Conservation (phyloP, 2,888 invertebrate genomes). For the Caenorhabditis zanzibari region DNA sequence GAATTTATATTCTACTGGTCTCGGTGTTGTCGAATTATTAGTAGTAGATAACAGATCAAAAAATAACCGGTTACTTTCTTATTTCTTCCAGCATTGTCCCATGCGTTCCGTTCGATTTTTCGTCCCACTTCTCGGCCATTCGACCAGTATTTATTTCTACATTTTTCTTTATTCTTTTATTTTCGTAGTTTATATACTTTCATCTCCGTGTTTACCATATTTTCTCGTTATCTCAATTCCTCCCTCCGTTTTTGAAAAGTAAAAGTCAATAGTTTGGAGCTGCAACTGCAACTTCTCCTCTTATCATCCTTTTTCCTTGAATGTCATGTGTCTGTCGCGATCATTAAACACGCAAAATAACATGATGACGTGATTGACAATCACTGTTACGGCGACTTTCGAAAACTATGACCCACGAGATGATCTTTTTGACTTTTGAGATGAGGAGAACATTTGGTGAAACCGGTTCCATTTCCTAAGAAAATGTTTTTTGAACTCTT, state of each 20-base stretch:
- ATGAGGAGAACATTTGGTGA: background rate
- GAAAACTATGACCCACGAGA: slow-evolving; percentile 29
- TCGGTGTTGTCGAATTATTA: too few relatives aligned
- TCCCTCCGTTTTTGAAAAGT: slow-evolving; percentile 28
- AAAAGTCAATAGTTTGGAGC: slow-evolving; percentile 29
- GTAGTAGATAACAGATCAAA: background rate
- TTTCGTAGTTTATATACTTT: background rate
- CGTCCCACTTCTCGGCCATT: slow-evolving; percentile 29
- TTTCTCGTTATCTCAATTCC: slow-evolving; percentile 9
- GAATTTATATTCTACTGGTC: too few relatives aligned
- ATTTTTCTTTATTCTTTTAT: background rate
- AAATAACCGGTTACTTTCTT: slow-evolving; percentile 7
- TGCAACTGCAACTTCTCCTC: slow-evolving; percentile 6
- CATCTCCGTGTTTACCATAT: background rate
- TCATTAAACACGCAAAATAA: slow-evolving; percentile 45
- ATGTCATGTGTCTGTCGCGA: slow-evolving; percentile 36
- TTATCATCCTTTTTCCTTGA: slow-evolving; percentile 20
- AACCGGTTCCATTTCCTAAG: slow-evolving; percentile 2
- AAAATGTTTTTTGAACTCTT: background rate
- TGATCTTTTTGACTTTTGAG: slow-evolving; percentile 8
- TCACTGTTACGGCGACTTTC: slow-evolving; percentile 15
- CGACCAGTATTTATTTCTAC: slow-evolving; percentile 11
- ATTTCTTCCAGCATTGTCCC: slow-evolving; percentile 16
- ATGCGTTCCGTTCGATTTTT: background rate
- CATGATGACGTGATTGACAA: slow-evolving; percentile 36